Evolutionary conservation across 2,113 vertebrate species (phyloP).

Genomic region (Prietella phreatophila): DNA sequence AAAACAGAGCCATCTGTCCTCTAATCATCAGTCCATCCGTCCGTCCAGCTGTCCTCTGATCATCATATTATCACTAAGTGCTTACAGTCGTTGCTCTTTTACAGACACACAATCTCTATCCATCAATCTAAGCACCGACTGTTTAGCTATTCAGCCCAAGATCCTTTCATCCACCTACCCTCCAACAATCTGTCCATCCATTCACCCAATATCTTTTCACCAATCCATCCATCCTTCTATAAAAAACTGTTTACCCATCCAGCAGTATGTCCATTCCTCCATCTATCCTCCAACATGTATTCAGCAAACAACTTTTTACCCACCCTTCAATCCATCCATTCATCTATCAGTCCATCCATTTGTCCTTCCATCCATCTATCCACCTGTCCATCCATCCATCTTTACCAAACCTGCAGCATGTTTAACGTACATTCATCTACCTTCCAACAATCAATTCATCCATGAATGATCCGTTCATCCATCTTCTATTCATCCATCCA

Average conservation of each 20-base stretch:
- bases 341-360: background rate
- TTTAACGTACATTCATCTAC: too few species aligned
- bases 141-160: too few species aligned
- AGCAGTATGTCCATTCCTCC: background rate
- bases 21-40: background rate
- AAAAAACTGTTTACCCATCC: background rate
- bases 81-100: background rate
- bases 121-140: background rate
- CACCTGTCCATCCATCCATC: background rate
- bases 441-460: too few species aligned
- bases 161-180: background rate
- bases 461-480: too few species aligned
- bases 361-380: background rate
- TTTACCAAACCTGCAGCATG: too few species aligned
- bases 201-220: too few species aligned
- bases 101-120: background rate
- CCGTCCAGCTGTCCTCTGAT: background rate
- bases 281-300: background rate
- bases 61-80: background rate
- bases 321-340: background rate
- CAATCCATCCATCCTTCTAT: too few species aligned
- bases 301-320: background rate
- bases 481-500: background rate
- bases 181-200: background rate
- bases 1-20: conserved; percentile 14